These are phyloP conservation scores for Arothron firmamentum DNA, from an alignment of 2,113 vertebrate species.

Conservation along the genomic window DNA sequence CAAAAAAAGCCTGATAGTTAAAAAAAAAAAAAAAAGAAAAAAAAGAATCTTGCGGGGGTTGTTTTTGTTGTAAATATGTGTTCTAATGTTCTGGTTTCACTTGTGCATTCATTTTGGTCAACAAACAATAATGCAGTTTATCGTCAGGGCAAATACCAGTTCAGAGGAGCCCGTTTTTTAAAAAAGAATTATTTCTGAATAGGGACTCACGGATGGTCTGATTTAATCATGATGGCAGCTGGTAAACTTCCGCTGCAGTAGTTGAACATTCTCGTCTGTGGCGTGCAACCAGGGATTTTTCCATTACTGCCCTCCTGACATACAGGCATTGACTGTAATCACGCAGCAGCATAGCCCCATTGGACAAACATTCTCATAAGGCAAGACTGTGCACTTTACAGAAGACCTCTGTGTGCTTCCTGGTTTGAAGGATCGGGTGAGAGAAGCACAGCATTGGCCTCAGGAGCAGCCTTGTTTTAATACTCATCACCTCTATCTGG, in stretches of 20 bases:
- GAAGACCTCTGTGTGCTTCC: constrained; percentile 56
- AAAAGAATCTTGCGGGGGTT: no score
- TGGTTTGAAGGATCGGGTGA: constrained; percentile 38
- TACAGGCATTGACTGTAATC: constrained; percentile 33
- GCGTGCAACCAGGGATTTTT: constrained; percentile 38
- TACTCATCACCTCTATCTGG: background rate
- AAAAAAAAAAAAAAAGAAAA: no score
- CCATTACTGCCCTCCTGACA: constrained; percentile 44
- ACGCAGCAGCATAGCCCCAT: constrained; percentile 30
- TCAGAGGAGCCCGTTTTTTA: constrained; percentile 11
- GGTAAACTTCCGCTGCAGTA: constrained; percentile 10
- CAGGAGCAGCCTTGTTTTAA: constrained; percentile 6
- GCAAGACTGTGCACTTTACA: constrained; percentile 62
- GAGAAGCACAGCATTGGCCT: constrained; percentile 6
- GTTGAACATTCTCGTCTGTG: constrained; percentile 25
- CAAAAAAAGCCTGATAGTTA: no score
- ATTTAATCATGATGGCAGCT: constrained; percentile 10
- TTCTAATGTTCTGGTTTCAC: no score
- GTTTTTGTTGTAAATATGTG: no score
- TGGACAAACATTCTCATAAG: constrained; percentile 57
- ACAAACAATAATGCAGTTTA: constrained; percentile 1
- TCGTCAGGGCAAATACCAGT: constrained; percentile 11
- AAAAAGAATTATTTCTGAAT: background rate
- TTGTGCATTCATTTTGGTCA: background rate
- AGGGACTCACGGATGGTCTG: constrained; percentile 17